Evolutionary conservation across 2,113 vertebrate species (phyloP).

Genomic region (Cygnus atratus): DNA sequence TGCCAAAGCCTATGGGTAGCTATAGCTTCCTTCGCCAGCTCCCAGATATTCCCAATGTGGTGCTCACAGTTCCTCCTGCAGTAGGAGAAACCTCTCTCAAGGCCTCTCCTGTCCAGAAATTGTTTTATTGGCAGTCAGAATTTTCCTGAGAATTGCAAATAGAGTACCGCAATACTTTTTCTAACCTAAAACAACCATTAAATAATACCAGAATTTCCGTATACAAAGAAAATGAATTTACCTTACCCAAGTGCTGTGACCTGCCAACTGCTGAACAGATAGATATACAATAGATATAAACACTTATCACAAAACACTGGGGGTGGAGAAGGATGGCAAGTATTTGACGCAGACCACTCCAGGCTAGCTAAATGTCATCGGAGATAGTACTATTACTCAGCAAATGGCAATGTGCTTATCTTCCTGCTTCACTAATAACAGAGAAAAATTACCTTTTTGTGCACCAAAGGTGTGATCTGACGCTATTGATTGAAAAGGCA

Average conservation of each 20-base stretch:
- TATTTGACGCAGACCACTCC: background rate
- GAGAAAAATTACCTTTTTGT: background rate
- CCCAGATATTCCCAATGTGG: background rate
- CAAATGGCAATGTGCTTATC: background rate
- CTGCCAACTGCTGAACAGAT: background rate
- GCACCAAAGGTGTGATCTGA: background rate
- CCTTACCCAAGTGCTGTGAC: background rate
- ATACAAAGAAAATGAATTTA: background rate
- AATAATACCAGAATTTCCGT: background rate
- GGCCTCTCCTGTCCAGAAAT: background rate
- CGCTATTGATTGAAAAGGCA: background rate
- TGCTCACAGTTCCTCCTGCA: background rate
- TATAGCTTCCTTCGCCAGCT: background rate
- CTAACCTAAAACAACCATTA: background rate
- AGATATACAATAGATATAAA: background rate
- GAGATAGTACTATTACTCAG: background rate
- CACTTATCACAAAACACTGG: background rate
- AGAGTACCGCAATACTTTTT: rapidly evolving
- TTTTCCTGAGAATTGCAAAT: background rate
- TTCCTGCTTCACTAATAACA: background rate
- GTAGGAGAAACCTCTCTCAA: background rate
- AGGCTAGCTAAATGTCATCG: background rate
- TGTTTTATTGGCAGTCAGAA: background rate
- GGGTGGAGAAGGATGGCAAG: background rate
- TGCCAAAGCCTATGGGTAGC: background rate